Evolutionary conservation across 2,113 vertebrate species (phyloP).

Genomic region (Chunga burmeisteri): DNA sequence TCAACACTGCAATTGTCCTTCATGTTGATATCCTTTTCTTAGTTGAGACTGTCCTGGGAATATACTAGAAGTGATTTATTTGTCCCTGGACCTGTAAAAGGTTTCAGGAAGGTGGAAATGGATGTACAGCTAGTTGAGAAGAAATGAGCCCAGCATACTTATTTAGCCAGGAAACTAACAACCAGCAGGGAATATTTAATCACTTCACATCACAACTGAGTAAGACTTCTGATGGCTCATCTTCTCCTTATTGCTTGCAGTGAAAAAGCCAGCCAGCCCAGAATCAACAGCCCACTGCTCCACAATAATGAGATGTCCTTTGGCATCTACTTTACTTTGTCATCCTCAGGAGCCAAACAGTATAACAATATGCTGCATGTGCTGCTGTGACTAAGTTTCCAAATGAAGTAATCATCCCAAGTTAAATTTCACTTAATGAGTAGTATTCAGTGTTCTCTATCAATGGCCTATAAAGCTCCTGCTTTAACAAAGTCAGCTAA

Average conservation of each 20-base stretch:
- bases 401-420: not conserved
- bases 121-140: slow-evolving; percentile 80
- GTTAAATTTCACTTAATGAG: not conserved
- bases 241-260: not conserved
- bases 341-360: not conserved
- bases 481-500: not conserved
- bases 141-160: slow-evolving; percentile 71
- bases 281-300: not conserved
- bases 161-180: slow-evolving; percentile 67
- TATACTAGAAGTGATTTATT: slow-evolving; percentile 95
- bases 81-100: slow-evolving; percentile 88
- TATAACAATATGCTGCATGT: not conserved
- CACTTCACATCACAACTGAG: not conserved
- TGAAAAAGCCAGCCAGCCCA: not conserved
- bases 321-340: not conserved
- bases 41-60: slow-evolving; percentile 87
- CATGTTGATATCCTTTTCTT: slow-evolving; percentile 86
- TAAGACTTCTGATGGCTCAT: not conserved
- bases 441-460: not conserved
- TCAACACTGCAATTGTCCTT: slow-evolving; percentile 92
- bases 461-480: not conserved
- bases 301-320: not conserved
- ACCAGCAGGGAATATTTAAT: slow-evolving; percentile 43
- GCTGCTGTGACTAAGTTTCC: not conserved
- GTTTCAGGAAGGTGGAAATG: slow-evolving; percentile 89